Evolutionary conservation across 2,888 invertebrate genomes (phyloP).

Genomic region (Rhogogaster chlorosoma): DNA sequence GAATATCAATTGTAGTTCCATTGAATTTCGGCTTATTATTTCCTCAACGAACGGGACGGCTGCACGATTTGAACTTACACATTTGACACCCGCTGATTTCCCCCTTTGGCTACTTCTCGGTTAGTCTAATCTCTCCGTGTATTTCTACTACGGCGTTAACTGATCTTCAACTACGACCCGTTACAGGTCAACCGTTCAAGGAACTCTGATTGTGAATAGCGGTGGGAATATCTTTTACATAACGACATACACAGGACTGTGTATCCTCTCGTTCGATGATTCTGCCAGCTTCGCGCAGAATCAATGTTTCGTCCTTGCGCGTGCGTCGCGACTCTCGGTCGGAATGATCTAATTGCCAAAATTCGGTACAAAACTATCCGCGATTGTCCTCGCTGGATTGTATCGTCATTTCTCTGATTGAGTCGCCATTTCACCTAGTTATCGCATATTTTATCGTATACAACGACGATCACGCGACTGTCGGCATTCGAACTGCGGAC

Average conservation of each 20-base stretch:
- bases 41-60: slow-evolving; percentile 52
- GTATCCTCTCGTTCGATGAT: slow-evolving; percentile 53
- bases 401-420: not conserved
- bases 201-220: slow-evolving; percentile 16
- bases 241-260: slow-evolving; percentile 46
- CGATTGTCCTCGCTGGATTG: not conserved
- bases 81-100: slow-evolving; percentile 4
- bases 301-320: slow-evolving; percentile 68
- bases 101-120: not conserved
- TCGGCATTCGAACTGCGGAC: not conserved
- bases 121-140: slow-evolving; percentile 52
- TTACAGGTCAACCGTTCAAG: slow-evolving; percentile 23
- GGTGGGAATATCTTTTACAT: slow-evolving; percentile 50
- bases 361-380: slow-evolving; percentile 10
- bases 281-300: slow-evolving; percentile 69
- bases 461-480: not conserved
- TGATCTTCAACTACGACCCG: slow-evolving; percentile 29
- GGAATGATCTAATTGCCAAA: not conserved
- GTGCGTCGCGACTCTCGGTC: slow-evolving; percentile 23
- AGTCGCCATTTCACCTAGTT: not conserved
- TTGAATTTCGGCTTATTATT: slow-evolving; percentile 58
- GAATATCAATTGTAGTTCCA: slow-evolving; percentile 70
- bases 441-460: not conserved
- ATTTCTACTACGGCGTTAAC: slow-evolving; percentile 31
- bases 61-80: slow-evolving; percentile 52